Evolutionary conservation across 2,113 vertebrate genomes (phyloP), one percentile per base, ranked within the genome.

Genomic region (Galemys pyrenaicus): DNA sequence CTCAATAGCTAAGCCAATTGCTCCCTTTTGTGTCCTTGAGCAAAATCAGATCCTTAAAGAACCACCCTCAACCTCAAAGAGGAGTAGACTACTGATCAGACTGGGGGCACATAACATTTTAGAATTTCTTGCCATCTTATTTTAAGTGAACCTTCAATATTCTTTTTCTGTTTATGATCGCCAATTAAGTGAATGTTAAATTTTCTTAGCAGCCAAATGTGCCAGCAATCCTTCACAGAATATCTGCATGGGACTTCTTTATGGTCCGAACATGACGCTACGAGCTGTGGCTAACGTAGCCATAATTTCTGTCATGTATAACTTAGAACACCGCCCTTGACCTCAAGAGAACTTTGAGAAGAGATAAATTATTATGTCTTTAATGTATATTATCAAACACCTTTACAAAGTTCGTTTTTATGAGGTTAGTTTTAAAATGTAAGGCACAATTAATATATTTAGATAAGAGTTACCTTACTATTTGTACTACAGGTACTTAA

Each of bases 11-110:
- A 83, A 37, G 56, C 70, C 91, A 95, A 88, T 37, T 79, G 60
- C 75, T 81, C 89, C 37, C 64, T 86, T 80, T n/a, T 87, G 70
- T 86, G 39, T 75, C 75, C 56, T 67, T 88, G 30, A 67, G 75
- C 68, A 87, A 96, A 94, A 86, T 83, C 37, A 71, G 37, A 77
- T n/a, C 74, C 37, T 35, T 20, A 85, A 85, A 88, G 80, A 92
- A 75, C 41, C 46, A 46, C 62, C 67, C 37, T 95, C 54, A 28
- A 62, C 32, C 78, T 60, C 74, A 94, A 73, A 68, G 8, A 73
- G 92, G n/a, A 94, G 19, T 6, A 81, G 65, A 75, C 20, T 37
- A 39, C 79, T 77, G 60, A 89, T 86, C 58, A 83, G 32, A 89
- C 41, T 65, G 8, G 10, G 51, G 10, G 35, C 46, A 81, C 4